Base-by-base conservation (phyloP, 2,113 vertebrate species). In the Proteles cristata region DNA sequence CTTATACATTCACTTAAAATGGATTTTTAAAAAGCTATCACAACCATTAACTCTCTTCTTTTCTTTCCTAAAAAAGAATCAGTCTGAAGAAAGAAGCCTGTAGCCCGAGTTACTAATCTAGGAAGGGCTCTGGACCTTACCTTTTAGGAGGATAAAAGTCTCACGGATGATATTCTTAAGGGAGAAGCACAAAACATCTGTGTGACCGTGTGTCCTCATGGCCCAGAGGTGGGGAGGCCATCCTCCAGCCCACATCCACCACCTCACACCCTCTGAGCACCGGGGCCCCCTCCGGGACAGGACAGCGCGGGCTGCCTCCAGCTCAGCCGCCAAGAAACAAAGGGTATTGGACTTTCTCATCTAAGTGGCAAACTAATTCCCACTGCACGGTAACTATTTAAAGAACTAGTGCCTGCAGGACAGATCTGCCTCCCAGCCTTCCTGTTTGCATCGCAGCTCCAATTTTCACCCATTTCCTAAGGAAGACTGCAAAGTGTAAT, bases 361-460 rank as follows among this genome's bases (percentile, higher is more conserved):
- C 83, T 88, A 92, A 97, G 93, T 97, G 95, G 93, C 97, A 97
- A 97, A 96, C 0, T 0, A 66, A 93, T 93, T 97, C 95, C 97
- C 95, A 93, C 69, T 76, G 96, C 96, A 96, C 43, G 7, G 96
- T 94, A 96, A 97, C 98, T 98, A 98, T 99, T 98, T 98, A 98
- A 98, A 98, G 98, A 98, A 97, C 96, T 97, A 94, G 97, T 98
- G 98, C 97, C 97, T 98, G 96, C 90, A 87, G 97, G 98, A 98
- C 97, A 98, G 98, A 98, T 82, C 97, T 97, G 98, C 98, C 97
- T 98, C 89, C 8, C 69, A 97, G 98, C 96, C 98, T 99, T 99
- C 98, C 99, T 99, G 98, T 99, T 99, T 99, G 98, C 98, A 97
- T 98, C 98, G 98, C 96, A 95, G 97, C 98, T 98, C 98, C 97